A percentile compares a stretch with the other conserved stretches of the same genome.
These are phyloP conservation scores for Silurus meridionalis DNA, from an alignment of 2,113 vertebrate genomes.

Conservation along the genomic window DNA sequence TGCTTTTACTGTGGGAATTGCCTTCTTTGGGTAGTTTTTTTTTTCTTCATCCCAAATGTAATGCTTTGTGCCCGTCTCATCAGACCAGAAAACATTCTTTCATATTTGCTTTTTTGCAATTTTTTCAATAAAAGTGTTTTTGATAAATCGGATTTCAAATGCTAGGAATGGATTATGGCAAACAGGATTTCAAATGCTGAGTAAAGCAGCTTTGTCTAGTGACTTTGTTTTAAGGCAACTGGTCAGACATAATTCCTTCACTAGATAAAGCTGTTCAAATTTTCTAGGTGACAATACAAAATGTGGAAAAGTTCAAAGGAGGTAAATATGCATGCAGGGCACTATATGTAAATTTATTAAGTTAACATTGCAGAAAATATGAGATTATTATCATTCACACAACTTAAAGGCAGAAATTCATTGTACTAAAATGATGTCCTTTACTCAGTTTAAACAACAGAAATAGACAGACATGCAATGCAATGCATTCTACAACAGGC, in stretches of 20 bases:
- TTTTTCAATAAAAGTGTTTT: background rate
- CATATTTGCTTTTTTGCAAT: background rate
- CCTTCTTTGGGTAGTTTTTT: background rate
- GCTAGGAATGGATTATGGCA: background rate
- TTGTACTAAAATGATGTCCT: background rate
- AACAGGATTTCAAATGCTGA: background rate
- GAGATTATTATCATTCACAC: background rate
- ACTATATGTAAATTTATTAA: background rate
- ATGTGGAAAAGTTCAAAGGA: background rate
- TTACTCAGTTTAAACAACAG: slow-evolving; percentile 1
- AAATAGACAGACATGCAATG: slow-evolving; percentile 64
- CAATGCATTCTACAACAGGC: slow-evolving; percentile 31
- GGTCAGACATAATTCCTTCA: background rate
- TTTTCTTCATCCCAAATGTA: background rate
- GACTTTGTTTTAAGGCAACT: background rate
- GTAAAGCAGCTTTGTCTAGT: background rate
- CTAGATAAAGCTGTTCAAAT: no score
- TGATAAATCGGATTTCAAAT: background rate
- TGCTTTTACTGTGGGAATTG: background rate
- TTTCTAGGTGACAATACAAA: background rate
- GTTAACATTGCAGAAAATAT: background rate
- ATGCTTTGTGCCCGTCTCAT: background rate
- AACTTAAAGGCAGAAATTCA: background rate
- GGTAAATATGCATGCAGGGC: background rate
- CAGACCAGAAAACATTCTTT: background rate